Conservation (phyloP, 2,888 invertebrate genomes). For the Spodoptera exigua region DNA sequence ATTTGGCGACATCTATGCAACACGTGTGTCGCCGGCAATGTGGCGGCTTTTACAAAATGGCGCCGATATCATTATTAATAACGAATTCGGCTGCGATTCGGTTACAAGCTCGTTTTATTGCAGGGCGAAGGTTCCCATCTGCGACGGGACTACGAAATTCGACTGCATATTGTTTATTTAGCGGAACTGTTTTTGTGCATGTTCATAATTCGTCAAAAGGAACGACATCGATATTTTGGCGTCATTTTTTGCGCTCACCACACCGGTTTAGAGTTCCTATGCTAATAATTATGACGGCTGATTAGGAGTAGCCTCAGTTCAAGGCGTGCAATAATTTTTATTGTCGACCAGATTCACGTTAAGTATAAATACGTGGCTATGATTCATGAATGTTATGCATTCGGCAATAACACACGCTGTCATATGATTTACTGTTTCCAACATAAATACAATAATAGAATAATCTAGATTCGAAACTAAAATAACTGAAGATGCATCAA, state of each 20-base stretch:
- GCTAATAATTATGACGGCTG: conserved; percentile 30
- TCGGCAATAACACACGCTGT: conserved; percentile 33
- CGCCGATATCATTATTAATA: conserved; percentile 87
- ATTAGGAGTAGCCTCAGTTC: conserved; percentile 22
- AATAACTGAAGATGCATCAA: conserved; percentile 38
- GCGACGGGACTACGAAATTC: conserved; percentile 79
- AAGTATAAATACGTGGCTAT: conserved; percentile 24
- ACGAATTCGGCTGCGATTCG: conserved; percentile 80
- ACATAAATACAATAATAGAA: conserved; percentile 41
- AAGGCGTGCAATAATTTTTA: conserved; percentile 4
- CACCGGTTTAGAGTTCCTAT: conserved; percentile 50
- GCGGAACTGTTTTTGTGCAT: conserved; percentile 79
- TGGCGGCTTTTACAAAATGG: conserved; percentile 79
- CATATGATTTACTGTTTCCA: conserved; percentile 32
- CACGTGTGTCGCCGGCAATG: conserved; percentile 66
- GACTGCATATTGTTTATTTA: conserved; percentile 80
- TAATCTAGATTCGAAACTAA: conserved; percentile 41
- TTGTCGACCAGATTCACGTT: conserved; percentile 9
- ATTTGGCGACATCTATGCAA: conserved; percentile 57
- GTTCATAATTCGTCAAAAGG: conserved; percentile 65
- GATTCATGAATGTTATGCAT: conserved; percentile 28
- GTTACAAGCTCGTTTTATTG: conserved; percentile 81
- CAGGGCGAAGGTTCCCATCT: conserved; percentile 79
- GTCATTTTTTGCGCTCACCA: conserved; percentile 47
- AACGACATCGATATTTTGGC: conserved; percentile 54